These are phyloP conservation scores for Pardosa pseudoannulata DNA, from an alignment of 2,888 invertebrate species.

Conservation along the genomic window DNA sequence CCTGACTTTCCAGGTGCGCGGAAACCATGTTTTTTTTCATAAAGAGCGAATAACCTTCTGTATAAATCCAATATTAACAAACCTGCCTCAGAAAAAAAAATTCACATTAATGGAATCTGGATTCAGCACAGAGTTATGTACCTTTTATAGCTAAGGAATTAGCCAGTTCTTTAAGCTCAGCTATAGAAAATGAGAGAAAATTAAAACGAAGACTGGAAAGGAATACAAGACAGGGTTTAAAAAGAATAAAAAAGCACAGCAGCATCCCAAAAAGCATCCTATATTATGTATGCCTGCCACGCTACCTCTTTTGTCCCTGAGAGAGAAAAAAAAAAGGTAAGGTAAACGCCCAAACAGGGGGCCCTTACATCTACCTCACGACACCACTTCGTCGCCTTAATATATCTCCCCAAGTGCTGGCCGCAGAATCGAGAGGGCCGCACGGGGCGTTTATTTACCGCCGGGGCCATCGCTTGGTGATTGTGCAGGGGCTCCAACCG, in stretches of 20 bases:
- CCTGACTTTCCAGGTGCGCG: no score
- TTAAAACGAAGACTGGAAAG: not conserved
- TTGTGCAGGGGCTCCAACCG: not conserved
- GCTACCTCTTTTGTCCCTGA: not conserved
- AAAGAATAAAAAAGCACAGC: no score
- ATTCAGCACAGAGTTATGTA: no score
- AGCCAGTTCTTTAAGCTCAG: not conserved
- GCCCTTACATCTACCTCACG: constrained; percentile 4
- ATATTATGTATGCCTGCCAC: constrained; percentile 32
- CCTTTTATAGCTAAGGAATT: no score
- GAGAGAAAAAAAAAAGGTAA: no score
- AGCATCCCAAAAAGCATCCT: constrained; percentile 2
- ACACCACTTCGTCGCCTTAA: not conserved
- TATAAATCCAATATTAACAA: no score
- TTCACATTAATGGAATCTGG: no score
- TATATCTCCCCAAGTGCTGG: not conserved
- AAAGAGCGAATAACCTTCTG: no score
- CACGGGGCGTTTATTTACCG: not conserved
- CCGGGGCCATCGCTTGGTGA: not conserved
- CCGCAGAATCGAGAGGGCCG: not conserved
- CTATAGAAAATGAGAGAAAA: not conserved
- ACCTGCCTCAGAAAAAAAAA: no score
- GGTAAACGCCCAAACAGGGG: constrained; percentile 28
- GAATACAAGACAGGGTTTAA: not conserved
- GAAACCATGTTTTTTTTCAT: no score